Conservation (phyloP, 2,797 vertebrate species). For the Anas georgica region DNA sequence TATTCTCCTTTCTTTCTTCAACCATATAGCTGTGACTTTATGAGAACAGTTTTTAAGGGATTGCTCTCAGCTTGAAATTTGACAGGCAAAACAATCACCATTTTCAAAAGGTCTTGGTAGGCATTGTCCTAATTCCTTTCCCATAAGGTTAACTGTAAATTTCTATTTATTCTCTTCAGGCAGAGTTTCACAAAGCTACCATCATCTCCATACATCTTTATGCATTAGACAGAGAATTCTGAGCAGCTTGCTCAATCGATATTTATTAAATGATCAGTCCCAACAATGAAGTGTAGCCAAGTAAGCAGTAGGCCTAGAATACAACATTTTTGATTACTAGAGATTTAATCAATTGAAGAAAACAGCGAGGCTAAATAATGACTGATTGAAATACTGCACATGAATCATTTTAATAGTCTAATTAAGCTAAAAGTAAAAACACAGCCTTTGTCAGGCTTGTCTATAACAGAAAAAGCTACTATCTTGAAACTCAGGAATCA, state of each 20-base stretch:
- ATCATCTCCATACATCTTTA: not conserved
- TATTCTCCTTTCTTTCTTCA: not conserved
- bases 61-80: not conserved
- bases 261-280: slow-evolving; percentile 24
- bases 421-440: slow-evolving; percentile 9
- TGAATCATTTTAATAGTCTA: slow-evolving; percentile 10
- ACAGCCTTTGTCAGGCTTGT: not conserved
- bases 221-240: not conserved
- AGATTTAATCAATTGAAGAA: slow-evolving; percentile 34
- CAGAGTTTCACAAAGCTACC: not conserved
- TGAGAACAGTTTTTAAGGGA: not conserved
- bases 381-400: slow-evolving; percentile 1
- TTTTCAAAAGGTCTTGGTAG: not conserved
- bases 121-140: not conserved
- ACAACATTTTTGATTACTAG: slow-evolving; percentile 1
- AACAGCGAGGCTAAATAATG: slow-evolving; percentile 1
- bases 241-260: not conserved
- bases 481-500: not conserved
- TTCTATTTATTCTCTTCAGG: not conserved
- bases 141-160: not conserved
- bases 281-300: not conserved
- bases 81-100: not conserved
- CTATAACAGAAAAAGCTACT: not conserved
- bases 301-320: not conserved
- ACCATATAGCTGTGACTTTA: not conserved